phyloP scores from a whole-genome alignment of 92 coral and sea anemone genomes.

The Diadumene lineata region DNA sequence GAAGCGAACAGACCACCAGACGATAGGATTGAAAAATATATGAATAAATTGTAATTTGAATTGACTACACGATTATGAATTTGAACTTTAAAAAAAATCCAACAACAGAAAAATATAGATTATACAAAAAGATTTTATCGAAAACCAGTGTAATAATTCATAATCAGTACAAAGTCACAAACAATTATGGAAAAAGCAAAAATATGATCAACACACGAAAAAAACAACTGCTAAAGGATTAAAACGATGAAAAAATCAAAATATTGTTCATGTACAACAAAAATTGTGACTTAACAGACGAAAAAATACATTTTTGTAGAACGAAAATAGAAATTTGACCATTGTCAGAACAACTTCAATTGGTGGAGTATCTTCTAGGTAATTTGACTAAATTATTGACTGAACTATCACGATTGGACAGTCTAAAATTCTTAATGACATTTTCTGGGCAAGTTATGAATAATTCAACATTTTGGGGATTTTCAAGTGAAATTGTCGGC shows the following conservation, averaged over 20 bases:
- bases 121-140: too few species aligned
- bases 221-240: too few species aligned
- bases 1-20: slow-evolving; percentile 1
- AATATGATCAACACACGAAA: too few species aligned
- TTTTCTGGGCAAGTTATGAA: slow-evolving; percentile 34
- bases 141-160: too few species aligned
- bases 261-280: not conserved
- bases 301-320: not conserved
- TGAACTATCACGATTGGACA: not conserved
- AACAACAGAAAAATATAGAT: too few species aligned
- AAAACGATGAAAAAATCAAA: not conserved
- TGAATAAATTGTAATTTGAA: slow-evolving; percentile 4
- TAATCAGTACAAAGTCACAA: too few species aligned
- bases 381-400: not conserved
- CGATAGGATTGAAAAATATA: not conserved
- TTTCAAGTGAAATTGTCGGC: slow-evolving; percentile 22
- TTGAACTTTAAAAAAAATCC: too few species aligned
- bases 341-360: not conserved
- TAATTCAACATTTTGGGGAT: slow-evolving; percentile 26
- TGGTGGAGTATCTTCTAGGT: not conserved
- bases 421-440: slow-evolving; percentile 26
- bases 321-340: not conserved
- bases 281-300: not conserved
- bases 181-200: too few species aligned
- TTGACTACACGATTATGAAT: too few species aligned